Conservation (phyloP, 2,888 invertebrate genomes). For the Ormyrus nitidulus region DNA sequence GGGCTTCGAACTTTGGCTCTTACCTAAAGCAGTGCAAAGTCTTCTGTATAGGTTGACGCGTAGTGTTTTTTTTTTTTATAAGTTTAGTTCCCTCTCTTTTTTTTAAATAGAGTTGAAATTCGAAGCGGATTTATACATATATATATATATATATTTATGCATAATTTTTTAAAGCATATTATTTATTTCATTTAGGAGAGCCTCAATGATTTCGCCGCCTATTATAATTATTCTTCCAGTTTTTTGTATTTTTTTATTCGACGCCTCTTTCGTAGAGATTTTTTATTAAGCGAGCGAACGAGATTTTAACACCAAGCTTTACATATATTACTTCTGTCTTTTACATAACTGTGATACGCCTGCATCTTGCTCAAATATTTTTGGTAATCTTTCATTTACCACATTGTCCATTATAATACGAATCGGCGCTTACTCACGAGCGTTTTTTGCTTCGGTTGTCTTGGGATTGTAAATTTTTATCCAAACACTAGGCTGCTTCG, state of each 20-base stretch:
- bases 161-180: constrained; percentile 28
- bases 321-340: constrained; percentile 1
- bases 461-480: neutral
- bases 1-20: constrained; percentile 34
- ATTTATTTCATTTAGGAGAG: constrained; percentile 48
- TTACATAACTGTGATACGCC: constrained; percentile 51
- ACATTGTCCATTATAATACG: constrained; percentile 4
- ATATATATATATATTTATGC: constrained; percentile 19
- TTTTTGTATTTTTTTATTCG: constrained; percentile 2
- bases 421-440: too few relatives aligned
- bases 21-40: constrained; percentile 21
- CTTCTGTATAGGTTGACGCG: constrained; percentile 15
- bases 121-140: constrained; percentile 29
- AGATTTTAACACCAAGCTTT: constrained; percentile 31
- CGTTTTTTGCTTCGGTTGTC: too few relatives aligned
- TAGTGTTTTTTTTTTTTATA: constrained; percentile 21
- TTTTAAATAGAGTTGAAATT: constrained; percentile 5
- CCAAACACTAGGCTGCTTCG: neutral
- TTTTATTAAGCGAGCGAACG: neutral
- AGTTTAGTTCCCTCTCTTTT: neutral
- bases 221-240: constrained; percentile 9
- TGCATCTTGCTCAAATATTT: constrained; percentile 47
- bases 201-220: constrained; percentile 32
- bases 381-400: constrained; percentile 22
- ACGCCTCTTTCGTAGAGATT: neutral